A percentile compares a stretch with the other conserved stretches of the same genome.
These are phyloP conservation scores for Eledone cirrhosa DNA, from an alignment of 2,888 invertebrate genomes.

Conservation along the genomic window DNA sequence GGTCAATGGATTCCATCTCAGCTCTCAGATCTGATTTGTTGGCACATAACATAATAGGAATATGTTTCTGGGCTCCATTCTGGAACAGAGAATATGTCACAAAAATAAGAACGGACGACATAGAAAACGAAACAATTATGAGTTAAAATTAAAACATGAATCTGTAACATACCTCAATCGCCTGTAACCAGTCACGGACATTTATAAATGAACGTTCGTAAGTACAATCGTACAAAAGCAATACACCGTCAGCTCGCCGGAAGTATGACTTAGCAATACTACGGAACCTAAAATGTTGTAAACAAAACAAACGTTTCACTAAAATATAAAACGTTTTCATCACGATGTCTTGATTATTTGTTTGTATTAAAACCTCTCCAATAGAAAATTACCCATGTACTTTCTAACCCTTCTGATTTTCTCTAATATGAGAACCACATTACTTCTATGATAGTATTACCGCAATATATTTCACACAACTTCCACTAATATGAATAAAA, in stretches of 20 bases:
- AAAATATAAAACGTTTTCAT: too few species aligned
- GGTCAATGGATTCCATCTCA: constrained; percentile 58
- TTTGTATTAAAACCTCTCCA: too few species aligned
- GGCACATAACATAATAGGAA: constrained; percentile 72
- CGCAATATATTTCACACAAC: too few species aligned
- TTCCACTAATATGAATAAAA: too few species aligned
- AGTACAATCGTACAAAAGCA: constrained; percentile 73
- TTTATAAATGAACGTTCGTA: constrained; percentile 72
- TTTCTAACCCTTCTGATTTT: too few species aligned
- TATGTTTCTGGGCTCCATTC: constrained; percentile 70
- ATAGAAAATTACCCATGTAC: too few species aligned
- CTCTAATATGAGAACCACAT: too few species aligned
- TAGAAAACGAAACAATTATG: not conserved
- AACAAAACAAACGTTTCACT: too few species aligned
- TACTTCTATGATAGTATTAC: too few species aligned
- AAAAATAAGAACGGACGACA: not conserved
- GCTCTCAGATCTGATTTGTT: constrained; percentile 72
- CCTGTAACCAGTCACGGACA: constrained; percentile 73
- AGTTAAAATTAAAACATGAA: not conserved
- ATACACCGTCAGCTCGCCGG: constrained; percentile 73
- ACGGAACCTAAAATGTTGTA: constrained; percentile 67
- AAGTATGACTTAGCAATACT: constrained; percentile 74
- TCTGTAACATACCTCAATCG: constrained; percentile 68
- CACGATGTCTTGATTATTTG: too few species aligned
- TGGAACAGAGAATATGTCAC: constrained; percentile 47